Evolutionary conservation across 2,888 invertebrate genomes (phyloP).

Genomic region (Cactoblastis cactorum): DNA sequence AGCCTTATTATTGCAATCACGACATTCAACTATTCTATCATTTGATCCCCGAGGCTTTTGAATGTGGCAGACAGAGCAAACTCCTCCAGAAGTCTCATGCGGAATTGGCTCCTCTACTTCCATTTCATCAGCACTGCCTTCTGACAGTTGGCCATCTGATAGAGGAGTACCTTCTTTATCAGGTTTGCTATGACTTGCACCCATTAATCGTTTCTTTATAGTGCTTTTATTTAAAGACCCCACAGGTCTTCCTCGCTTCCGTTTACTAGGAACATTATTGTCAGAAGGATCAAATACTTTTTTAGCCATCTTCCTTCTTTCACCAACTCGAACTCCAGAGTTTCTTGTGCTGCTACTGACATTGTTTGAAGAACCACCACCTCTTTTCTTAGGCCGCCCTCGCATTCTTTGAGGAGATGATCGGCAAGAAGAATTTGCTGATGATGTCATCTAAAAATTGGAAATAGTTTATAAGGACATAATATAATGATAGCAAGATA

Average conservation of each 20-base stretch:
- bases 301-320: conserved; percentile 86
- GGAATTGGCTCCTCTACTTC: conserved; percentile 61
- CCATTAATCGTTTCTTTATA: conserved; percentile 71
- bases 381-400: conserved; percentile 65
- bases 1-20: conserved; percentile 86
- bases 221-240: conserved; percentile 81
- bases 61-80: conserved; percentile 81
- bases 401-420: conserved; percentile 71
- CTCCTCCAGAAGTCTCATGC: conserved; percentile 75
- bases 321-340: conserved; percentile 76
- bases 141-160: conserved; percentile 64
- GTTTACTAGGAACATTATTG: conserved; percentile 85
- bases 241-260: conserved; percentile 84
- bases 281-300: conserved; percentile 93
- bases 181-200: conserved; percentile 40
- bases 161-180: conserved; percentile 56
- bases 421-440: conserved; percentile 71
- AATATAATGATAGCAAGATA: too few relatives aligned
- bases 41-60: conserved; percentile 79
- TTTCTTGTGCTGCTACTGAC: conserved; percentile 45
- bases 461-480: not conserved
- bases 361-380: conserved; percentile 45
- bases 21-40: conserved; percentile 83
- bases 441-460: conserved; percentile 61
- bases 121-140: conserved; percentile 67